These are phyloP conservation scores for Thomomys bottae DNA, from an alignment of 2,113 vertebrate genomes.

Conservation along the genomic window DNA sequence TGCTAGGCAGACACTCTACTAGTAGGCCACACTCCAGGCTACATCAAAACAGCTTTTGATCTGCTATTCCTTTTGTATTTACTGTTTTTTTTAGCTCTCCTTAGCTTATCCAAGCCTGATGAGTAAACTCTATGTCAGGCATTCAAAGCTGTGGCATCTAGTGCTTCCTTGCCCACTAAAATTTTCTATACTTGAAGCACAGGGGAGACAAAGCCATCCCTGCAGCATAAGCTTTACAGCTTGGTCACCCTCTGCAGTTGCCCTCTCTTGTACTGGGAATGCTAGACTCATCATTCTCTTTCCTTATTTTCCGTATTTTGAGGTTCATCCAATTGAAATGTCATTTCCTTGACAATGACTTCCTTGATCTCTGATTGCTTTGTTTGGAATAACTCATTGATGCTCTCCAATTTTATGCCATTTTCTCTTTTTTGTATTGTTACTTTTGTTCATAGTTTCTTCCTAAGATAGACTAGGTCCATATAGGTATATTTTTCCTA, in stretches of 20 bases:
- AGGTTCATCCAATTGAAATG: not conserved
- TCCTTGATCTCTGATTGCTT: not conserved
- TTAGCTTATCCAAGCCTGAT: not conserved
- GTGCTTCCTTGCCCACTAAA: not conserved
- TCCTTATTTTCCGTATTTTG: not conserved
- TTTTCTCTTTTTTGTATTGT: not conserved
- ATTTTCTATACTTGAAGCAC: not conserved
- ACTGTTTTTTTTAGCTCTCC: not conserved
- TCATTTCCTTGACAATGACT: not conserved
- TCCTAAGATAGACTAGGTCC: not conserved
- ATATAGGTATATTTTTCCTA: not conserved
- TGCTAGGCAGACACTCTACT: too few relatives aligned
- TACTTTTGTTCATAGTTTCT: not conserved
- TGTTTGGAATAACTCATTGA: not conserved
- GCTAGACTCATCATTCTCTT: not conserved
- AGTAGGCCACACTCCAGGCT: too few relatives aligned
- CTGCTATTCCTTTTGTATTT: not conserved
- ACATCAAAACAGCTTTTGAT: too few relatives aligned
- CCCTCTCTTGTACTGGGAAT: not conserved
- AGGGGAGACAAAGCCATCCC: not conserved
- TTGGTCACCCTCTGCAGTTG: not conserved
- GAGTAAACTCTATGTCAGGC: not conserved
- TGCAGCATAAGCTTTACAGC: too few relatives aligned
- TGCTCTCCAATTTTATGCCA: not conserved
- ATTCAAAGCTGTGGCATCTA: not conserved